These are phyloP conservation scores for Delphinapterus leucas DNA, from an alignment of 2,113 vertebrate genomes.

Conservation along the genomic window DNA sequence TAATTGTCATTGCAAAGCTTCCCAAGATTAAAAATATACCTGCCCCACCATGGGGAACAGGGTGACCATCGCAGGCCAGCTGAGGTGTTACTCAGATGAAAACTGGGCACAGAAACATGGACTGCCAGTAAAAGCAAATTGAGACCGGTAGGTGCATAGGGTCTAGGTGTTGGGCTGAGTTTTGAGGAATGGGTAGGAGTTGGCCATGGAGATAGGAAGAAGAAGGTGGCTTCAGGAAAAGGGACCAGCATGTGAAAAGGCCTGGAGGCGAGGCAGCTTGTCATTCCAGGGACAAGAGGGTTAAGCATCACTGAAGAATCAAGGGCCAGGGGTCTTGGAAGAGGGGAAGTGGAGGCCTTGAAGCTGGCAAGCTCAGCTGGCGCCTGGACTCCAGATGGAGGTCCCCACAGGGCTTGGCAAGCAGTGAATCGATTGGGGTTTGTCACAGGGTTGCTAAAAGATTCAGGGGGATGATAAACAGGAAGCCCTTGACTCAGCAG, in stretches of 20 bases:
- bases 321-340: neutral
- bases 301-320: neutral
- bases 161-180: neutral
- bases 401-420: constrained; percentile 14
- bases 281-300: neutral
- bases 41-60: neutral
- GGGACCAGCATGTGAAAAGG: neutral
- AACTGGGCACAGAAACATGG: neutral
- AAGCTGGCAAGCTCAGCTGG: neutral
- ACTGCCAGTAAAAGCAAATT: neutral
- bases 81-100: neutral
- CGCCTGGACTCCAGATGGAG: neutral
- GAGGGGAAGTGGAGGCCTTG: neutral
- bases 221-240: neutral
- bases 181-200: neutral
- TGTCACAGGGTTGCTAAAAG: constrained; percentile 28
- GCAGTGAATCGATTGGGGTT: neutral
- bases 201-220: neutral
- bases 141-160: neutral
- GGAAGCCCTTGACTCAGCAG: constrained; percentile 41
- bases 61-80: neutral
- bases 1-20: neutral
- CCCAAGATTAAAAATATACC: neutral
- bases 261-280: neutral
- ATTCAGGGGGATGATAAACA: constrained; percentile 33